A percentile compares a stretch with the other conserved stretches of the same genome.
Evolutionary conservation across 2,888 invertebrate species (phyloP).

Genomic region (Patella pellucida): DNA sequence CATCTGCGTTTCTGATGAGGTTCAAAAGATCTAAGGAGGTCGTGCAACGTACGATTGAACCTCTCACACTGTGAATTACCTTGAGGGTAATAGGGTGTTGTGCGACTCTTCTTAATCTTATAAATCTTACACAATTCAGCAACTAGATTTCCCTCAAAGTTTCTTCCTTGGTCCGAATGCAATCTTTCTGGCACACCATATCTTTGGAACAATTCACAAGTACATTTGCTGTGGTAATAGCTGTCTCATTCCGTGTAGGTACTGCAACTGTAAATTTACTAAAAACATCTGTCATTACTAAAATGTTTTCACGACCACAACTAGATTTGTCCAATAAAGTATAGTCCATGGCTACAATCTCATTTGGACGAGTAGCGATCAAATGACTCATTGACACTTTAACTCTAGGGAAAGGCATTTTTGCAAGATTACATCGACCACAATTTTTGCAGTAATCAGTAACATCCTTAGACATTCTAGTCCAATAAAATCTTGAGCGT

Average conservation of each 20-base stretch:
- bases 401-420: slow-evolving; percentile 22
- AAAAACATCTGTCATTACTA: slow-evolving; percentile 41
- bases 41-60: slow-evolving; percentile 29
- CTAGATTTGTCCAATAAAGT: slow-evolving; percentile 30
- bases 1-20: slow-evolving; percentile 24
- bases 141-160: slow-evolving; percentile 23
- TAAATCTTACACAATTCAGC: slow-evolving; percentile 29
- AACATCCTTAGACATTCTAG: slow-evolving; percentile 32
- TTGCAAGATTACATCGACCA: slow-evolving; percentile 32
- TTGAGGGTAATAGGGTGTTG: slow-evolving; percentile 29
- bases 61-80: slow-evolving; percentile 25
- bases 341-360: slow-evolving; percentile 38
- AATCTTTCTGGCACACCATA: slow-evolving; percentile 25
- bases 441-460: slow-evolving; percentile 29
- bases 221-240: slow-evolving; percentile 23
- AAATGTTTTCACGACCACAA: slow-evolving; percentile 36
- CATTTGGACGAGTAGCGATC: slow-evolving; percentile 30
- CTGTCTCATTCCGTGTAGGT: slow-evolving; percentile 27
- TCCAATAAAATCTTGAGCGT: slow-evolving; percentile 37
- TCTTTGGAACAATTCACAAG: slow-evolving; percentile 28
- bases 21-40: slow-evolving; percentile 19
- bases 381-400: slow-evolving; percentile 23
- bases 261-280: slow-evolving; percentile 30
- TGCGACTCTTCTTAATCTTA: slow-evolving; percentile 24
- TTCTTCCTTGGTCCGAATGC: slow-evolving; percentile 28